Percentiles rank a stretch among this genome's conserved stretches.
Evolutionary conservation across 2,888 invertebrate species (phyloP).

Genomic region (Eupithecia centaureata): DNA sequence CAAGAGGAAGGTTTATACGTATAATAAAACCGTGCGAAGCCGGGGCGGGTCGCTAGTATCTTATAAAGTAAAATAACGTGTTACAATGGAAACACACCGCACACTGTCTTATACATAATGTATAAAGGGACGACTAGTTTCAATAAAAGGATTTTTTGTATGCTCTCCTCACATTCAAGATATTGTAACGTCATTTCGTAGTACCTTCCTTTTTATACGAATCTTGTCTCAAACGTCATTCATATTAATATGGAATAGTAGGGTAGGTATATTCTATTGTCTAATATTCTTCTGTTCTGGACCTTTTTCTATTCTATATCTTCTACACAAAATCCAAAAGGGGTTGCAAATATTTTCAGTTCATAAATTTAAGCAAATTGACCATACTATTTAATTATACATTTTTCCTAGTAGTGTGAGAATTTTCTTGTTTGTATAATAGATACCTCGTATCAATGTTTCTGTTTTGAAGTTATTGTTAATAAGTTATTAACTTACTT

Average conservation of each 20-base stretch:
- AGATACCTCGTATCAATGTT: no score
- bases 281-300: neutral
- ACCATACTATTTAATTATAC: no score
- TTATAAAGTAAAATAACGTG: conserved; percentile 40
- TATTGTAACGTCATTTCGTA: conserved; percentile 67
- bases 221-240: conserved; percentile 64
- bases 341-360: no score
- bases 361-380: no score
- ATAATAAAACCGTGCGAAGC: no score
- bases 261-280: neutral
- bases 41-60: no score
- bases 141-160: conserved; percentile 82
- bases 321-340: no score
- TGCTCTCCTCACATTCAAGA: conserved; percentile 62
- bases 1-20: no score
- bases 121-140: conserved; percentile 77
- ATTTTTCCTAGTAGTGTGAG: no score
- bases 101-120: conserved; percentile 77
- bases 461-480: no score
- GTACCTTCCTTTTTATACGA: conserved; percentile 65
- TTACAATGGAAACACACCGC: conserved; percentile 54
- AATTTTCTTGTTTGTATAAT: no score
- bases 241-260: conserved; percentile 32
- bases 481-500: no score
- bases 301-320: neutral